Conservation (phyloP, 2,888 invertebrate species). For the Tanypteryx hageni region DNA sequence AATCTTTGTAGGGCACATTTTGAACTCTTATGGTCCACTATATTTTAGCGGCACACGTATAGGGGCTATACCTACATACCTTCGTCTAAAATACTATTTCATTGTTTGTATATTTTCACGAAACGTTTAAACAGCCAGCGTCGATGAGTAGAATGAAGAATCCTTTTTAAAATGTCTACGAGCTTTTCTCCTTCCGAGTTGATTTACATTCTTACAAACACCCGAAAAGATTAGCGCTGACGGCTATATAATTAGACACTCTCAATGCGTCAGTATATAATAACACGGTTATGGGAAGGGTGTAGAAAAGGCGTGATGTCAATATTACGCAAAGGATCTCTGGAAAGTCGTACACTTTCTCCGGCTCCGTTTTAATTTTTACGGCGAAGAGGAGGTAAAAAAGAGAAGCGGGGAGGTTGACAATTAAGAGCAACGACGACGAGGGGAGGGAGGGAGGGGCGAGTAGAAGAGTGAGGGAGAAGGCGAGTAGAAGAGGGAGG, state of each 20-base stretch:
- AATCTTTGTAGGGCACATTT: too few relatives aligned
- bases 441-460: background rate
- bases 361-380: conserved; percentile 1
- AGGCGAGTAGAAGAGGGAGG: background rate
- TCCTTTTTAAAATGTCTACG: too few relatives aligned
- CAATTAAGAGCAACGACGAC: background rate
- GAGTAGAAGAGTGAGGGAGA: background rate
- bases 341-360: conserved; percentile 15
- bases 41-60: too few relatives aligned
- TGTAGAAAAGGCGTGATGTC: background rate
- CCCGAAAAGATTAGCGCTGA: background rate
- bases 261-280: background rate
- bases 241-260: background rate
- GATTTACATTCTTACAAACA: background rate
- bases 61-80: too few relatives aligned
- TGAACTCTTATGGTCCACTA: too few relatives aligned
- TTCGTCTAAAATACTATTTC: too few relatives aligned
- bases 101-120: too few relatives aligned
- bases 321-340: conserved; percentile 25
- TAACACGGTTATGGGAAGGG: background rate
- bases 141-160: too few relatives aligned
- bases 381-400: conserved; percentile 2
- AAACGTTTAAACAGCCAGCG: too few relatives aligned
- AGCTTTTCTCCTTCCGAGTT: too few relatives aligned
- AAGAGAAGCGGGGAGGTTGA: background rate